Evolutionary conservation across 2,797 vertebrate genomes (phyloP), one percentile per base, ranked within the genome.

Genomic region (Cyprinella venusta): DNA sequence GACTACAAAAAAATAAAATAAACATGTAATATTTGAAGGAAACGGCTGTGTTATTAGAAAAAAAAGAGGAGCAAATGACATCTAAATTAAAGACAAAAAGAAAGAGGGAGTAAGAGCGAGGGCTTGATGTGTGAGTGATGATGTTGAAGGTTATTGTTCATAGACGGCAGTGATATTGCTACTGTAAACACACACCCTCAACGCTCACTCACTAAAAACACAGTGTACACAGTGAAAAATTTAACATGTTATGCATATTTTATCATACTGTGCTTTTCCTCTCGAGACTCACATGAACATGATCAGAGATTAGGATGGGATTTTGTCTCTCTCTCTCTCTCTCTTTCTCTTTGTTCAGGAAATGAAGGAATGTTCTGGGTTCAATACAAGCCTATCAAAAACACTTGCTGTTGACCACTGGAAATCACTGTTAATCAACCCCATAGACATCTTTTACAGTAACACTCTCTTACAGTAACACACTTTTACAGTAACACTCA

Each of bases 211-310:
- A 75, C 56, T 76, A 38, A 79, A 79, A 76, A 87, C 84, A 69
- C 30, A 3, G 30, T 86, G 75, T 80, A 56, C 76, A 59, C 86
- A 80, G 85, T 87, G 81, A 82, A 85, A 84, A 79, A 86, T 80
- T 88, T 81, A 87, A 71, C 77, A 81, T 83, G 75, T 74, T 85
- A 88, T 89, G 81, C 83, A 89, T 90, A 86, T 91, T 91, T 89
- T 71, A 89, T 86, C 42, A 68, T 81, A 36, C 67, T 74, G 83
- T 45, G 80, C 45, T 71, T 74, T 79, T 69, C 86, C 91, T 91
- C 89, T 40, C 40, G 90, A 91, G 91, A 85, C 59, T 33, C 5
- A 38, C 82, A 76, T 33, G 74, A 86, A 84, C 75, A 76, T 70
- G 54, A 85, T 61, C 30, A 13, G 63, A 72, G 79, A 87, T 84